Percentiles rank a stretch among this genome's conserved stretches.
Evolutionary conservation across 2,888 invertebrate genomes (phyloP).

Genomic region (Rhimphoctona megacephalus): DNA sequence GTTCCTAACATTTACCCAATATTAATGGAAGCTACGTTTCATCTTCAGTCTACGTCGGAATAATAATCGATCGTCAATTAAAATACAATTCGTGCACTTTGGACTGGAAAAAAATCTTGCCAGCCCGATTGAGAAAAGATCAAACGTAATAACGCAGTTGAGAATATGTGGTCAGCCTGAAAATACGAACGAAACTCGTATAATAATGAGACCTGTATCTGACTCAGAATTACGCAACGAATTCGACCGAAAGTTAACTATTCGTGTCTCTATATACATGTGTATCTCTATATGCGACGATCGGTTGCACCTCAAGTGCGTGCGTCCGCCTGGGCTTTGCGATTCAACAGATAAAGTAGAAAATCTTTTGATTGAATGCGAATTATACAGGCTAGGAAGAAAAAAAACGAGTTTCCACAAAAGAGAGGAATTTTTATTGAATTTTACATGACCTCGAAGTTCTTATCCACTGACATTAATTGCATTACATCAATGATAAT

Average conservation of each 20-base stretch:
- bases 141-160: constrained; percentile 42
- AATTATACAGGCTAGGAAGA: neutral
- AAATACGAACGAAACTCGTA: constrained; percentile 51
- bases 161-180: constrained; percentile 15
- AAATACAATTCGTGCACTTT: constrained; percentile 17
- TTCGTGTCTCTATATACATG: neutral
- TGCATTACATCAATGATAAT: neutral
- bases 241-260: constrained; percentile 33
- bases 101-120: neutral
- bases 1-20: no score
- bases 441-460: neutral
- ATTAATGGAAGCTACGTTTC: no score
- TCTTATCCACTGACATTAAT: constrained; percentile 3
- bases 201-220: constrained; percentile 49
- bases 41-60: neutral
- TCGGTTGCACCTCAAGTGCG: constrained; percentile 28
- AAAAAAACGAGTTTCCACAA: constrained; percentile 33
- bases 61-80: neutral
- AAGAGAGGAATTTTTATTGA: constrained; percentile 37
- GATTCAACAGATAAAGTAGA: constrained; percentile 8
- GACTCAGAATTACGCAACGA: constrained; percentile 51
- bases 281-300: neutral
- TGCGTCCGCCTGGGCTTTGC: constrained; percentile 8
- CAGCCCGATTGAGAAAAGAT: constrained; percentile 23
- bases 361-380: neutral